phyloP scores from a whole-genome alignment of 2,888 invertebrate genomes.

The Heliothis peltigera region DNA sequence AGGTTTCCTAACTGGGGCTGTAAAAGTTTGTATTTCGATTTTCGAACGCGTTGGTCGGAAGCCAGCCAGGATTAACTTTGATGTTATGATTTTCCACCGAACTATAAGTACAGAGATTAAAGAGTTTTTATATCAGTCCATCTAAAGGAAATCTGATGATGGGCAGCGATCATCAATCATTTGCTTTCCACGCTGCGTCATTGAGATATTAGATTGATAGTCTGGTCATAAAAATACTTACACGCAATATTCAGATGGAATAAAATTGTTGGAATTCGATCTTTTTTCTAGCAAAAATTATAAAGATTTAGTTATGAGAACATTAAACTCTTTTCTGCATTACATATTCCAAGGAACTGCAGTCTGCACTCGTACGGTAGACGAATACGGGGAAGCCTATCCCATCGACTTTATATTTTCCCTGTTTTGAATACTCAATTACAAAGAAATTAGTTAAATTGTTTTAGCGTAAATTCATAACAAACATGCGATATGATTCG shows the following conservation, averaged over 20 bases:
- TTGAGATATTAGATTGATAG: constrained; percentile 16
- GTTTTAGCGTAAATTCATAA: too few species aligned
- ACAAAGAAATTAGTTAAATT: too few species aligned
- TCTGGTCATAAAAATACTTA: not conserved
- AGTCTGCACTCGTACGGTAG: too few species aligned
- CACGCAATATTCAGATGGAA: not conserved
- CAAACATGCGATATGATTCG: too few species aligned
- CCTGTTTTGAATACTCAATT: too few species aligned
- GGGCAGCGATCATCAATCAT: constrained; percentile 49
- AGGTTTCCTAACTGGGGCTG: constrained; percentile 48
- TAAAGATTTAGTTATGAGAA: too few species aligned
- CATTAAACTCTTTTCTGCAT: too few species aligned
- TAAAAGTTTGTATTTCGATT: constrained; percentile 49
- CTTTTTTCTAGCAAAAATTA: too few species aligned
- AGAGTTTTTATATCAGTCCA: constrained; percentile 36
- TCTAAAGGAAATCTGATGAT: constrained; percentile 10
- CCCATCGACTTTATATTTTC: too few species aligned
- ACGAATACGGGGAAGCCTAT: too few species aligned
- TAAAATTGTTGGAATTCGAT: too few species aligned
- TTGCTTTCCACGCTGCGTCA: constrained; percentile 42
- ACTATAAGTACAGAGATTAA: constrained; percentile 43
- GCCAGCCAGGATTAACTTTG: constrained; percentile 56
- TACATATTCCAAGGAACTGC: too few species aligned
- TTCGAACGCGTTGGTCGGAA: constrained; percentile 54
- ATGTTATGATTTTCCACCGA: constrained; percentile 51